Evolutionary conservation across 35 echinoderm and acorn worm species (phyloP).

Genomic region (Stichopus chloronotus): DNA sequence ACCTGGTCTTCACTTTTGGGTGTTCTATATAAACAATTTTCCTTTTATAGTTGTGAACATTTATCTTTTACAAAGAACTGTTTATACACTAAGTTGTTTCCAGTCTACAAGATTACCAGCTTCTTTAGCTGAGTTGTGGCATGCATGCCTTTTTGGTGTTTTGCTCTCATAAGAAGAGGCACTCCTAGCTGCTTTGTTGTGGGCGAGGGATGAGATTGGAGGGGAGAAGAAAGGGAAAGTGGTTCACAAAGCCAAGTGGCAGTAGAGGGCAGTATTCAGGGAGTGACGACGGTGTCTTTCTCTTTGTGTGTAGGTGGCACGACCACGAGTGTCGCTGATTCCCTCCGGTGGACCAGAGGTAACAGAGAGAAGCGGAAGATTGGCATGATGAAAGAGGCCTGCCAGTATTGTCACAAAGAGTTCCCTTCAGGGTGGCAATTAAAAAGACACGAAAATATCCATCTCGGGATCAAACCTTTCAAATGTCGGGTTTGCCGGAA

Average conservation of each 20-base stretch:
- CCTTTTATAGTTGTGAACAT: too few relatives aligned
- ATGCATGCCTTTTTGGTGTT: too few relatives aligned
- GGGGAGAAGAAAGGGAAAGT: too few relatives aligned
- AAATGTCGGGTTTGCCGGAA: constrained; percentile 7
- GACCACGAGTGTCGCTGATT: background rate
- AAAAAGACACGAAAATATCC: constrained; percentile 22
- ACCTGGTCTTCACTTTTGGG: too few relatives aligned
- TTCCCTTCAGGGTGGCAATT: constrained; percentile 31
- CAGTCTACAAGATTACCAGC: too few relatives aligned
- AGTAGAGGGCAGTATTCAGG: background rate
- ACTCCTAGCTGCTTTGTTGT: background rate
- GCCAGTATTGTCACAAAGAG: constrained; percentile 10
- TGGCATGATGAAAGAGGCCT: background rate
- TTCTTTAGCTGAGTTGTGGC: too few relatives aligned
- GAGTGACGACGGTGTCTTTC: constrained; percentile 32
- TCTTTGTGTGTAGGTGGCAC: constrained; percentile 28
- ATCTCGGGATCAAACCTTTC: constrained; percentile 5
- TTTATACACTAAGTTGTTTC: too few relatives aligned
- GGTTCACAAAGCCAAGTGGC: too few relatives aligned
- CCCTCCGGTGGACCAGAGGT: background rate
- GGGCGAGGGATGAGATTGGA: background rate
- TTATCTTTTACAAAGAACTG: too few relatives aligned
- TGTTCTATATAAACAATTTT: too few relatives aligned
- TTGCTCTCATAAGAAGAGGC: background rate
- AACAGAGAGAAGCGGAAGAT: background rate